Percentiles rank a stretch among this genome's conserved stretches.
phyloP scores from a whole-genome alignment of 2,113 vertebrate species.

The Numenius arquata region DNA sequence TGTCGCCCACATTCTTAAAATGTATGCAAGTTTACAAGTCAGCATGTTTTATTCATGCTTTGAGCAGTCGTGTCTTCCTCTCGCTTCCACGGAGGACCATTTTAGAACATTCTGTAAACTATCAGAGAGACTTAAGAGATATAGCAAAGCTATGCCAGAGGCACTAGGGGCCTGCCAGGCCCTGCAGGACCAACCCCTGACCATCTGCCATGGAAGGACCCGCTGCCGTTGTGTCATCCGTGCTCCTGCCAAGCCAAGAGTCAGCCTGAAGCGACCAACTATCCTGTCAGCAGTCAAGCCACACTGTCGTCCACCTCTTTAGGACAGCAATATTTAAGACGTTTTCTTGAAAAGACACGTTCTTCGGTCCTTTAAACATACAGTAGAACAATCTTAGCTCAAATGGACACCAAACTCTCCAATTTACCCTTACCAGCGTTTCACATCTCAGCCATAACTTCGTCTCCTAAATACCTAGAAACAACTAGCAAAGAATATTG shows the following conservation, averaged over 20 bases:
- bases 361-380: not conserved
- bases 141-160: not conserved
- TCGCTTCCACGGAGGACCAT: not conserved
- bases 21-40: not conserved
- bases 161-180: constrained; percentile 21
- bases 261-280: not conserved
- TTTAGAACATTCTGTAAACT: not conserved
- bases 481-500: not conserved
- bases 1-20: too few relatives aligned
- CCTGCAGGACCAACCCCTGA: constrained; percentile 11
- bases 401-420: not conserved
- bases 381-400: not conserved
- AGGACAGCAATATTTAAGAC: not conserved
- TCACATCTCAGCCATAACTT: not conserved
- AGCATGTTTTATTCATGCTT: not conserved
- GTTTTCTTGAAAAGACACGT: not conserved
- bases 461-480: not conserved
- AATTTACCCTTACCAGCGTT: not conserved
- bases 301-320: not conserved
- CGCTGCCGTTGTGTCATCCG: not conserved
- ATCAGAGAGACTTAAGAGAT: not conserved
- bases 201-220: constrained; percentile 53
- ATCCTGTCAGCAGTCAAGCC: not conserved
- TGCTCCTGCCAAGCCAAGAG: not conserved
- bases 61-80: not conserved